A percentile compares a stretch with the other conserved stretches of the same genome.
Conservation (phyloP, 2,113 vertebrate species). For the Cyphotilapia sp. region DNA sequence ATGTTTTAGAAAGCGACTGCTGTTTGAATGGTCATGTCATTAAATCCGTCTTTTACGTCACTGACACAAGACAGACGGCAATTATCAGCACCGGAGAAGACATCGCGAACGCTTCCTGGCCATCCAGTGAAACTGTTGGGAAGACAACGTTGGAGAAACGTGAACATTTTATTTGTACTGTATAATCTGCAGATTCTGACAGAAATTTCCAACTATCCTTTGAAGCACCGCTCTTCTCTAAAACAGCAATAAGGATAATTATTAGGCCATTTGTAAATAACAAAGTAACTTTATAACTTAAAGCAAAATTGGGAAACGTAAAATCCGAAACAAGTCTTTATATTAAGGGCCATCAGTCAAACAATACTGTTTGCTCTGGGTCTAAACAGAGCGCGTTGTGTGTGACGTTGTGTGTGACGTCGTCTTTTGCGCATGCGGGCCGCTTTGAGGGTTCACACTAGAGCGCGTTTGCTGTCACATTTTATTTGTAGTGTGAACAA, state of each 20-base stretch:
- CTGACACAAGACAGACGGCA: too few relatives aligned
- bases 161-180: not conserved
- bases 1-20: too few relatives aligned
- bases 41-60: too few relatives aligned
- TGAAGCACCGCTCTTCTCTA: not conserved
- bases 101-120: too few relatives aligned
- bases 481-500: not conserved
- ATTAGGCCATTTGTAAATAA: not conserved
- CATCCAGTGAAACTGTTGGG: rapidly evolving
- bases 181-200: not conserved
- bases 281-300: not conserved
- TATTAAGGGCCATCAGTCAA: not conserved
- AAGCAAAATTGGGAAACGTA: not conserved
- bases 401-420: not conserved
- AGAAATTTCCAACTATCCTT: rapidly evolving
- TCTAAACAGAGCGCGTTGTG: not conserved
- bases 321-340: not conserved
- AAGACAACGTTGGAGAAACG: not conserved
- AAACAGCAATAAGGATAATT: not conserved
- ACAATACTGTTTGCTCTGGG: not conserved
- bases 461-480: not conserved
- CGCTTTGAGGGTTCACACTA: not conserved
- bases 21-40: too few relatives aligned
- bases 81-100: too few relatives aligned
- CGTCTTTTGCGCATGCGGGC: not conserved